Percentiles rank a stretch among this genome's conserved stretches.
Evolutionary conservation across 1,140 invertebrate genomes (phyloP).

Genomic region (Drosophila miranda): DNA sequence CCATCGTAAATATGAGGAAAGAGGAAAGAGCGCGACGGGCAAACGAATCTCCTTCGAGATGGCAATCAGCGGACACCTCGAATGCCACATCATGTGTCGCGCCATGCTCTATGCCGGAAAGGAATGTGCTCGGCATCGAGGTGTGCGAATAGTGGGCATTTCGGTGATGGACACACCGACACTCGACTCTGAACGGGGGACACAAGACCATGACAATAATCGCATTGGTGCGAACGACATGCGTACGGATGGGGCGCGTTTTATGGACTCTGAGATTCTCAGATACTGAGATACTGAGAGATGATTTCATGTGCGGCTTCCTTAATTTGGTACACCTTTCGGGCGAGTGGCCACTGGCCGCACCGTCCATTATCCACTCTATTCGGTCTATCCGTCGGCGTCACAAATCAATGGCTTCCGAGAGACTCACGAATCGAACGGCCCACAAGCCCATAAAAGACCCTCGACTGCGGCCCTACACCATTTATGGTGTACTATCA

Average conservation of each 20-base stretch:
- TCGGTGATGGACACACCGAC: slow-evolving; percentile 34
- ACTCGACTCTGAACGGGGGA: slow-evolving; percentile 18
- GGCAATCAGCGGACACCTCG: no score
- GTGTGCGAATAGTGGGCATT: neutral
- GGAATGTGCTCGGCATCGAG: no score
- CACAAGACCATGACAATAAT: slow-evolving; percentile 56
- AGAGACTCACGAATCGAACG: slow-evolving; percentile 29
- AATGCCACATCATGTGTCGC: no score
- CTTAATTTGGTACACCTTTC: slow-evolving; percentile 59
- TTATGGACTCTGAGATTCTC: no score
- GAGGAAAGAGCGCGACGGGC: no score
- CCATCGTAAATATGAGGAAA: no score
- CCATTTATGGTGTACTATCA: slow-evolving; percentile 77
- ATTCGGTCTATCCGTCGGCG: slow-evolving; percentile 28
- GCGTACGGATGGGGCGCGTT: no score
- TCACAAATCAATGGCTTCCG: slow-evolving; percentile 61
- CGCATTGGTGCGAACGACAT: neutral
- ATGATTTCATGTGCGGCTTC: slow-evolving; percentile 46
- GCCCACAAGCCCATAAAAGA: slow-evolving; percentile 21
- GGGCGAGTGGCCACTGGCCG: neutral
- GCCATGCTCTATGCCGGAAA: no score
- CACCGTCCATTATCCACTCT: neutral
- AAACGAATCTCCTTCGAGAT: no score
- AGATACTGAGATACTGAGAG: neutral
- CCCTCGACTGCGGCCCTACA: slow-evolving; percentile 20